Percentiles rank a stretch among this genome's conserved stretches.
phyloP scores from a whole-genome alignment of 2,888 invertebrate genomes.

The Dendrolimus houi region DNA sequence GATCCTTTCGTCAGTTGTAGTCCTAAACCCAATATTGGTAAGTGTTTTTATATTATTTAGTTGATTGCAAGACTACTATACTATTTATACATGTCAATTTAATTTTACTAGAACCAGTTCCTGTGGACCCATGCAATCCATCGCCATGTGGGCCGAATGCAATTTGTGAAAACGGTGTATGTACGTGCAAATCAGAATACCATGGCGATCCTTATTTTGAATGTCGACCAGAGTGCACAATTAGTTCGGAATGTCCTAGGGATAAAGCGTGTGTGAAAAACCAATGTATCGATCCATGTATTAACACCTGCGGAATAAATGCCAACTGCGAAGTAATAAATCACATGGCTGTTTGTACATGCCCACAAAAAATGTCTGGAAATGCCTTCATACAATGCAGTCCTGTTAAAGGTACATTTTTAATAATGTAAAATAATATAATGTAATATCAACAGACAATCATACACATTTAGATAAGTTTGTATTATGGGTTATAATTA shows the following conservation, averaged over 20 bases:
- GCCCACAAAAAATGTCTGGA: constrained; percentile 81
- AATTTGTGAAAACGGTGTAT: constrained; percentile 74
- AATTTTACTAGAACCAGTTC: constrained; percentile 35
- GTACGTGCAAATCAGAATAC: constrained; percentile 78
- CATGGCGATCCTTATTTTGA: constrained; percentile 81
- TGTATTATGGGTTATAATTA: too few relatives aligned
- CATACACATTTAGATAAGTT: too few relatives aligned
- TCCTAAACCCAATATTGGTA: constrained; percentile 74
- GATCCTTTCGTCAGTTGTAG: constrained; percentile 85
- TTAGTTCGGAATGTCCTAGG: constrained; percentile 82
- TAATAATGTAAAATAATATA: too few relatives aligned
- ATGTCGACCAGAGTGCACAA: constrained; percentile 84
- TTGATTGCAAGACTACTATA: not conserved
- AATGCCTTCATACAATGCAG: constrained; percentile 83
- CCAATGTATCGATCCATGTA: constrained; percentile 84
- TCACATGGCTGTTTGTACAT: constrained; percentile 86
- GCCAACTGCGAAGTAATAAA: constrained; percentile 84
- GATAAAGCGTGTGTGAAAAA: constrained; percentile 83
- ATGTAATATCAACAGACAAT: too few relatives aligned
- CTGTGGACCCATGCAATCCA: constrained; percentile 76
- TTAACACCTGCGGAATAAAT: constrained; percentile 84
- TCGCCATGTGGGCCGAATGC: constrained; percentile 81
- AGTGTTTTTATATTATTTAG: constrained; percentile 16
- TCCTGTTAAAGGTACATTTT: constrained; percentile 65
- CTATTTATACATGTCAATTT: constrained; percentile 1